These are phyloP conservation scores for Protonibea diacanthus DNA, from an alignment of 2,797 vertebrate species.

Conservation along the genomic window DNA sequence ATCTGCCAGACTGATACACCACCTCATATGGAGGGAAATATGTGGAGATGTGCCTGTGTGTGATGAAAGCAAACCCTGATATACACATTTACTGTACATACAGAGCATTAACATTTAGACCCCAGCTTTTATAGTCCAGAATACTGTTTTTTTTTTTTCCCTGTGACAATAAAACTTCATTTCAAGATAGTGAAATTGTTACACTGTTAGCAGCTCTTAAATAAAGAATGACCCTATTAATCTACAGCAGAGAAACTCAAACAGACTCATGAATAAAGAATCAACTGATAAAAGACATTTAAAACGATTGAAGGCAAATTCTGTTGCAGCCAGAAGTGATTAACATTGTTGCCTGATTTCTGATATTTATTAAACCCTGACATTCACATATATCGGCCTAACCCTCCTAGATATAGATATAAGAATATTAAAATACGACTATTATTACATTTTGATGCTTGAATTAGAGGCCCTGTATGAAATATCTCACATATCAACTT, in stretches of 20 bases:
- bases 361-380: constrained; percentile 8
- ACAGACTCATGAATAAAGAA: neutral
- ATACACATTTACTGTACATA: neutral
- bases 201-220: neutral
- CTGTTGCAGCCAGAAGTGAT: neutral
- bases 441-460: constrained; percentile 28
- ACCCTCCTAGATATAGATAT: constrained; percentile 11
- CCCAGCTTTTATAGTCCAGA: neutral
- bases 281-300: neutral
- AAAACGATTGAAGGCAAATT: constrained; percentile 2
- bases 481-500: constrained; percentile 42
- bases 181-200: neutral
- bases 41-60: neutral
- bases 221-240: neutral
- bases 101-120: neutral
- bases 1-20: constrained; percentile 20
- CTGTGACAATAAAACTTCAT: neutral
- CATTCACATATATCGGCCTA: neutral
- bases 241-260: neutral
- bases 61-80: neutral
- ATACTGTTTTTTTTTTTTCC: neutral
- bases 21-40: neutral
- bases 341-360: neutral
- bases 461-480: constrained; percentile 35
- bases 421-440: too few species aligned